These are phyloP conservation scores for Penaeus chinensis DNA, from an alignment of 1,140 invertebrate genomes.

Conservation along the genomic window DNA sequence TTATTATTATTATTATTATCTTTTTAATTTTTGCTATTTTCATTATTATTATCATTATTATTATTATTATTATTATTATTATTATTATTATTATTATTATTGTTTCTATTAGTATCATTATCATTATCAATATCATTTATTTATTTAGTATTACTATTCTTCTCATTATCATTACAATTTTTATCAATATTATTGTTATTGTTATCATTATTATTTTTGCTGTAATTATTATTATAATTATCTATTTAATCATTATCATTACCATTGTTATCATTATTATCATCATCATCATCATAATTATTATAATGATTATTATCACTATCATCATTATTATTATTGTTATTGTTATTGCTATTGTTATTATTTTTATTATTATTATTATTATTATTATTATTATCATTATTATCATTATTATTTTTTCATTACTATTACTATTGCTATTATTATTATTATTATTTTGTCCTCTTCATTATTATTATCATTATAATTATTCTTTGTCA, in stretches of 20 bases:
- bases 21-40: no score
- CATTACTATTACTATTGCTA: slow-evolving; percentile 13
- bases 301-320: slow-evolving; percentile 20
- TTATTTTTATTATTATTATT: slow-evolving; percentile 4
- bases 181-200: no score
- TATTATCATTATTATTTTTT: neutral
- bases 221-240: neutral
- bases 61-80: no score
- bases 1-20: no score
- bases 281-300: slow-evolving; percentile 17
- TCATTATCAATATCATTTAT: neutral
- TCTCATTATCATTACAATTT: no score
- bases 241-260: neutral
- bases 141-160: neutral
- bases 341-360: slow-evolving; percentile 27
- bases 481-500: neutral
- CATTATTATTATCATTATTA: no score
- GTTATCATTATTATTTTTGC: neutral
- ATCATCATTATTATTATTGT: slow-evolving; percentile 23
- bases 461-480: slow-evolving; percentile 8
- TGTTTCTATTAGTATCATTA: no score
- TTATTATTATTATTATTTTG: slow-evolving; percentile 24
- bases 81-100: no score
- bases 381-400: slow-evolving; percentile 23
- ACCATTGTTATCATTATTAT: slow-evolving; percentile 7